These are phyloP conservation scores for Porites rus DNA, from an alignment of 92 coral and sea anemone species.

Conservation along the genomic window DNA sequence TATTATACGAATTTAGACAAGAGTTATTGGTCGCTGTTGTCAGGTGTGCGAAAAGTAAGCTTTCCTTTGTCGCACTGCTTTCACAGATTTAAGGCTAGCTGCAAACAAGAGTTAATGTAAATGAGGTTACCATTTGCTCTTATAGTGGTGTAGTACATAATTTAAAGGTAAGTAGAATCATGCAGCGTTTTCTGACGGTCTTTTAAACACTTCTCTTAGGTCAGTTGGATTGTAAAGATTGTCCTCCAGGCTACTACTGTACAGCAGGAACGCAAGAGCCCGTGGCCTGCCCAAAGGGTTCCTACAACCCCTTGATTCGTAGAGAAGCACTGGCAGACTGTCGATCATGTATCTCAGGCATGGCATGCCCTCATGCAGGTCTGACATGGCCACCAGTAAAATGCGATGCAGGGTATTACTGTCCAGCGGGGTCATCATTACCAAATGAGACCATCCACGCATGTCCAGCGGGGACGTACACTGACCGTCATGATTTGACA, in stretches of 20 bases:
- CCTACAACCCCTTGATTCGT: slow-evolving; percentile 62
- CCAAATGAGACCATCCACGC: slow-evolving; percentile 92
- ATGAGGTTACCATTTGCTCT: too few relatives aligned
- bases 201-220: slow-evolving; percentile 36
- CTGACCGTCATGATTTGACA: slow-evolving; percentile 94
- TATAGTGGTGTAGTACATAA: not conserved
- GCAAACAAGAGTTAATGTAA: too few relatives aligned
- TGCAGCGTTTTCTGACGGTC: not conserved
- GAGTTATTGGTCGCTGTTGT: too few relatives aligned
- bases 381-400: slow-evolving; percentile 86
- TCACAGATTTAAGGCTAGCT: too few relatives aligned
- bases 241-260: slow-evolving; percentile 95
- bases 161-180: not conserved
- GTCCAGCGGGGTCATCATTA: slow-evolving; percentile 93
- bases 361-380: slow-evolving; percentile 93
- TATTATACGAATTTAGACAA: too few relatives aligned
- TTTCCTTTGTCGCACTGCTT: too few relatives aligned
- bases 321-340: slow-evolving; percentile 72
- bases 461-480: slow-evolving; percentile 95
- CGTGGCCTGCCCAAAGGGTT: slow-evolving; percentile 89
- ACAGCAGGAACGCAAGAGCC: slow-evolving; percentile 76
- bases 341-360: slow-evolving; percentile 93
- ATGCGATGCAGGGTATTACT: slow-evolving; percentile 95
- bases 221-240: slow-evolving; percentile 83
- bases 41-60: too few relatives aligned